These are phyloP conservation scores for Zosterops japonicus DNA, from an alignment of 2,113 vertebrate species.

Conservation along the genomic window DNA sequence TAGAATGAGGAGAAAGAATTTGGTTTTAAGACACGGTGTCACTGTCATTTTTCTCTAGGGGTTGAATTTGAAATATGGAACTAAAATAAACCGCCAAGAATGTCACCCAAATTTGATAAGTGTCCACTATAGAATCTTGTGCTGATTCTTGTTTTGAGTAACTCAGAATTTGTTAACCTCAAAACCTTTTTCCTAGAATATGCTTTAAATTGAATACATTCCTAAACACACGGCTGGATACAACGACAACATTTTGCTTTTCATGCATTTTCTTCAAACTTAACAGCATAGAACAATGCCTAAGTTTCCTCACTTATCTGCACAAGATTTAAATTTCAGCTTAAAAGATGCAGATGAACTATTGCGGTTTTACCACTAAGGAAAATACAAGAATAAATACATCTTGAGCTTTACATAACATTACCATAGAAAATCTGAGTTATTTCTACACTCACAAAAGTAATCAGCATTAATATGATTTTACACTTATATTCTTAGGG, in stretches of 20 bases:
- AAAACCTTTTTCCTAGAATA: background rate
- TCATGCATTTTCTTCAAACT: background rate
- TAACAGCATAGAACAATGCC: background rate
- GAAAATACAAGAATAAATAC: background rate
- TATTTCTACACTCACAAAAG: background rate
- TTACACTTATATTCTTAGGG: background rate
- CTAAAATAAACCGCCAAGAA: background rate
- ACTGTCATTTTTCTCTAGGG: background rate
- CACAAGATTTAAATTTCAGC: background rate
- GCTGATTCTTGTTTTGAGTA: background rate
- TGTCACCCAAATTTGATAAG: background rate
- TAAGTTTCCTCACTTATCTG: background rate
- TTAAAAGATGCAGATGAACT: background rate
- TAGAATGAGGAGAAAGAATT: background rate
- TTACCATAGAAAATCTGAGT: background rate
- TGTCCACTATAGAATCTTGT: background rate
- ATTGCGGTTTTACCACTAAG: background rate
- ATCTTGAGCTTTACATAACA: background rate
- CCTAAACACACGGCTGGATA: background rate
- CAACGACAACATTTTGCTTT: background rate
- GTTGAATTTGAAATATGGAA: background rate
- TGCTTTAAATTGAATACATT: background rate
- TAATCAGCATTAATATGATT: background rate
- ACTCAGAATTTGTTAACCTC: background rate
- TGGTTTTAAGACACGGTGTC: background rate